Evolutionary conservation across 2,888 invertebrate species (phyloP), one percentile per base, ranked within the genome.

Genomic region (Parnassius mnemosyne): DNA sequence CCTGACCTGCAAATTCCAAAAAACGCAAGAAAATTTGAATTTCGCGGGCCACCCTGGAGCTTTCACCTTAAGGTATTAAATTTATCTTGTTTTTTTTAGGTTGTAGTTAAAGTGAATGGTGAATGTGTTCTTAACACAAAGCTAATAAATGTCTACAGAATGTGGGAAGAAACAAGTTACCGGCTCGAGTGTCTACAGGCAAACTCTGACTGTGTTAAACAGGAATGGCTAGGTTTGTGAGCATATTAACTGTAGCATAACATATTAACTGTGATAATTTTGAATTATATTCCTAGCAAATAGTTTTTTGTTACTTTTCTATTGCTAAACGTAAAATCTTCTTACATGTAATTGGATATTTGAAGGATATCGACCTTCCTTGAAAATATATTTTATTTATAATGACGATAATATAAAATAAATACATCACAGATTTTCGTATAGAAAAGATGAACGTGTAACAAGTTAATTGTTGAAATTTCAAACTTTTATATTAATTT

Each of bases 101-200:
- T 95, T 3, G 75, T 77, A 42, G 77, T 96, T n/a, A 86, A 88
- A 53, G 92, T 95, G 0, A 94, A 94, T 66, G 93, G 93, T 10
- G 77, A 87, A 53, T 75, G 88, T 59, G 93, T 95, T 10, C 77
- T 97, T 2, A 87, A 94, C 63, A 93, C 93, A 3, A 88, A 92
- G 12, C 92, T 97, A 60, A 89, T 94, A 43, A 88, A 93, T 0
- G 89, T 98, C 50, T 95, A 96, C 83, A 94, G 94, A 75, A 93
- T 95, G 79, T 99, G 99, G 99, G 99, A 99, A 83, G 97, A 97
- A 80, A 99, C 98, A 0, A 98, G 98, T 84, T 98, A 96, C 80
- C 94, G 94, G 69, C 83, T 99, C 59, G 99, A 99, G 81, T 92
- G 94, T 67, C 92, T 94, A 12, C 99, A 99, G 87, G 95, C 96